Evolutionary conservation across 2,888 invertebrate species (phyloP).

Genomic region (Myopa testacea): DNA sequence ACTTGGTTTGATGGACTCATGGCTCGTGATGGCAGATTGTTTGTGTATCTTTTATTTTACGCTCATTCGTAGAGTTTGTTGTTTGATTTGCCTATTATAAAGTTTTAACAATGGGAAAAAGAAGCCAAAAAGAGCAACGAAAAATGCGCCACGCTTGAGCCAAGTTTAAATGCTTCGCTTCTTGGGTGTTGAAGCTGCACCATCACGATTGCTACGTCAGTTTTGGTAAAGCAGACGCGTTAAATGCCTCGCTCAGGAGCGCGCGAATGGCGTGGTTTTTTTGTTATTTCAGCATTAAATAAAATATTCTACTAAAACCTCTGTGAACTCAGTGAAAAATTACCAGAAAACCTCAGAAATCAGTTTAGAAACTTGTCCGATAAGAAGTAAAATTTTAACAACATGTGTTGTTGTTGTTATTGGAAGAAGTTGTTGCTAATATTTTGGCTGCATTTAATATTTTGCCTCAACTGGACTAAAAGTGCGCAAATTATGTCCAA

Average conservation of each 20-base stretch:
- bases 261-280: not conserved
- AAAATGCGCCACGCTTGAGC: not conserved
- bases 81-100: not conserved
- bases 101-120: not conserved
- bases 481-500: conserved; percentile 42
- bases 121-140: not conserved
- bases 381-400: too few relatives aligned
- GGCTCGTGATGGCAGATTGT: too few relatives aligned
- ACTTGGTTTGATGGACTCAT: too few relatives aligned
- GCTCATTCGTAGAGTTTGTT: not conserved
- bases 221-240: conserved; percentile 26
- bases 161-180: not conserved
- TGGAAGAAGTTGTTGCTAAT: conserved; percentile 39
- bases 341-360: conserved; percentile 36
- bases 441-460: conserved; percentile 32
- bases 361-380: conserved; percentile 31
- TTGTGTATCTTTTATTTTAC: too few relatives aligned
- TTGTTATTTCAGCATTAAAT: conserved; percentile 13
- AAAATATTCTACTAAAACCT: conserved; percentile 43
- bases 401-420: not conserved
- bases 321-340: conserved; percentile 45
- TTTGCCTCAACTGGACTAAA: conserved; percentile 15
- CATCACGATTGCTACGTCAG: conserved; percentile 19
- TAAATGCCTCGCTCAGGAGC: conserved; percentile 15
- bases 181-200: conserved; percentile 22